phyloP scores from a whole-genome alignment of 2,888 invertebrate genomes.

The Cremastinae sp. region DNA sequence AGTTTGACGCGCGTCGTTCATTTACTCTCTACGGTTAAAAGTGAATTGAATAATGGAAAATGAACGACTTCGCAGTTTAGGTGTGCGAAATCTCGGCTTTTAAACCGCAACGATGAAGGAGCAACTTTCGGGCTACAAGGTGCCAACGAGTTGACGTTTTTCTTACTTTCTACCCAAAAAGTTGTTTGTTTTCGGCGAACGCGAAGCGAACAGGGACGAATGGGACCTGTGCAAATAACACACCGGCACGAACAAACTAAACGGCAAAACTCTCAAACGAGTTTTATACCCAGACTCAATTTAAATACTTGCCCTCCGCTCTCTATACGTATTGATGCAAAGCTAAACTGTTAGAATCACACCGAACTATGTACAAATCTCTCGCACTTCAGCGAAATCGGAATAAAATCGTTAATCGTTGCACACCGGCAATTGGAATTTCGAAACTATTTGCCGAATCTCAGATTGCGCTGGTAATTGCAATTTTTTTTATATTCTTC shows the following conservation, averaged over 20 bases:
- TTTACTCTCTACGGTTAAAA: no score
- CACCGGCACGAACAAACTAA: neutral
- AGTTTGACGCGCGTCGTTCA: neutral
- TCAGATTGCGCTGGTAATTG: no score
- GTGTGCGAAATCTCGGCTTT: neutral
- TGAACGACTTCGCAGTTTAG: no score
- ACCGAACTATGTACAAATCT: neutral
- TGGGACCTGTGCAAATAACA: conserved; percentile 16
- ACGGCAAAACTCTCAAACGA: conserved; percentile 27
- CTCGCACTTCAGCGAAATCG: neutral
- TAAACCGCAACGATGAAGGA: conserved; percentile 8
- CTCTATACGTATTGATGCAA: conserved; percentile 1
- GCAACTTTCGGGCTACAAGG: conserved; percentile 5
- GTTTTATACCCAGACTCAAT: conserved; percentile 26
- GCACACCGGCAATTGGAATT: no score
- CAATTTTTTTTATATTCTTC: no score
- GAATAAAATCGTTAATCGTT: no score
- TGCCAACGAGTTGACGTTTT: neutral
- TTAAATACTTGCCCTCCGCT: conserved; percentile 14
- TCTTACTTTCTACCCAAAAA: neutral
- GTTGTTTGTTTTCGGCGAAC: conserved; percentile 15
- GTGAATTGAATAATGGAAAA: neutral
- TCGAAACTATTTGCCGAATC: no score
- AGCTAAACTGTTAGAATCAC: conserved; percentile 1
- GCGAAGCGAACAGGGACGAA: conserved; percentile 8